Evolutionary conservation across 2,888 invertebrate species (phyloP).

Genomic region (Andrena chrysosceles): DNA sequence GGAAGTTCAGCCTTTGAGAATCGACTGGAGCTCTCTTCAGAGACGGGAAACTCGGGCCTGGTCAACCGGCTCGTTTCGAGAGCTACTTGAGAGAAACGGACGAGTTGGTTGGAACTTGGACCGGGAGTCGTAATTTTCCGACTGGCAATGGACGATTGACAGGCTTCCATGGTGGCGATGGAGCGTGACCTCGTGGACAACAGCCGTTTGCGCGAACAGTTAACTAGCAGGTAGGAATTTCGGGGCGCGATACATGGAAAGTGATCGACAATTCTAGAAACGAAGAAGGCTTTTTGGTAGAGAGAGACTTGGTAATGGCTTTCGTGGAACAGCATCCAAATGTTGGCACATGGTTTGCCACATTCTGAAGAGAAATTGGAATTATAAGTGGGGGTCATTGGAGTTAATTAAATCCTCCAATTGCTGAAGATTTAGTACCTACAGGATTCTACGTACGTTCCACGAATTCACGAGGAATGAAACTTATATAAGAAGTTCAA

Average conservation of each 20-base stretch:
- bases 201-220: background rate
- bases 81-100: slow-evolving; percentile 27
- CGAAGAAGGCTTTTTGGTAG: too few species aligned
- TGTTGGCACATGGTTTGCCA: too few species aligned
- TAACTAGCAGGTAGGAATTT: too few species aligned
- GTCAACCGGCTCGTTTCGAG: slow-evolving; percentile 49
- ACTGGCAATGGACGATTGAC: slow-evolving; percentile 14
- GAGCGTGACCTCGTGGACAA: background rate
- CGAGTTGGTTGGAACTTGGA: background rate
- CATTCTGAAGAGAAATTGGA: too few species aligned
- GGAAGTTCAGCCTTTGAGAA: slow-evolving; percentile 48
- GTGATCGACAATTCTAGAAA: too few species aligned
- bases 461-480: background rate
- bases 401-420: too few species aligned
- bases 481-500: background rate
- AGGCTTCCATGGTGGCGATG: slow-evolving; percentile 7
- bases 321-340: too few species aligned
- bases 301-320: too few species aligned
- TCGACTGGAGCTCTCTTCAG: background rate
- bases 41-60: slow-evolving; percentile 21
- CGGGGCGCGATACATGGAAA: too few species aligned
- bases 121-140: background rate
- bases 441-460: background rate
- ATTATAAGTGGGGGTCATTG: too few species aligned
- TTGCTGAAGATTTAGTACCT: too few species aligned